Evolutionary conservation across 2,113 vertebrate species (phyloP), one percentile per base, ranked within the genome.

Genomic region (Xiphorhynchus elegans): DNA sequence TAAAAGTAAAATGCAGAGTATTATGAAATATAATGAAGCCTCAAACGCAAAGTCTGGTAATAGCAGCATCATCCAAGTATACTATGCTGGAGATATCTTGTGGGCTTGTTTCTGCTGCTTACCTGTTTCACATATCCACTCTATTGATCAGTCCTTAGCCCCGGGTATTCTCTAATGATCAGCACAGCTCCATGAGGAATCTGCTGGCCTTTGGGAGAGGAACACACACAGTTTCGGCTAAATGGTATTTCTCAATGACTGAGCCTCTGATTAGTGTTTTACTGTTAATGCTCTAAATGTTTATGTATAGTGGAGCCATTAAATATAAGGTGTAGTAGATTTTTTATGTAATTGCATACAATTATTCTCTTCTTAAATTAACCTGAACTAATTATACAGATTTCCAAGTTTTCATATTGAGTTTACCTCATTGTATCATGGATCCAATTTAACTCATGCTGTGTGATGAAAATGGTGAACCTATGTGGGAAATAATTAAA

Each of bases 141-240:
- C 26, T 39, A 2, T 12, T 56, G 56, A 10, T 9, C 42, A 49
- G 33, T 64, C 17, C 8, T 67, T 28, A 59, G 35, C 13, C 24
- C 17, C 0, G 1, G 50, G 33, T 16, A 70, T 31, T 80, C 8
- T 47, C 17, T 78, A 11, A 12, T 12, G 8, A 11, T 75, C 0
- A 2, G 25, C 7, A 11, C 21, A 50, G 62, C 33, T 92, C 35
- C 53, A 4, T 3, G 6, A 70, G 25, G 39, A 19, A 21, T 73
- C 84, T 87, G 7, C 18, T 75, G 25, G 17, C n/a, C 31, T 77
- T 69, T 53, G 17, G n/a, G 31, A 53, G 37, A 49, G 72, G 80
- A 84, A n/a, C 2, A 19, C 37, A 53, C 13, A 25, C 29, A 35
- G 44, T 64, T 90, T 88, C 39, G 66, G 6, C 49, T 58, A 17